Evolutionary conservation across 37 sponge, comb jelly and placozoan species (phyloP).

Genomic region (Halisarca cf. caerulea): DNA sequence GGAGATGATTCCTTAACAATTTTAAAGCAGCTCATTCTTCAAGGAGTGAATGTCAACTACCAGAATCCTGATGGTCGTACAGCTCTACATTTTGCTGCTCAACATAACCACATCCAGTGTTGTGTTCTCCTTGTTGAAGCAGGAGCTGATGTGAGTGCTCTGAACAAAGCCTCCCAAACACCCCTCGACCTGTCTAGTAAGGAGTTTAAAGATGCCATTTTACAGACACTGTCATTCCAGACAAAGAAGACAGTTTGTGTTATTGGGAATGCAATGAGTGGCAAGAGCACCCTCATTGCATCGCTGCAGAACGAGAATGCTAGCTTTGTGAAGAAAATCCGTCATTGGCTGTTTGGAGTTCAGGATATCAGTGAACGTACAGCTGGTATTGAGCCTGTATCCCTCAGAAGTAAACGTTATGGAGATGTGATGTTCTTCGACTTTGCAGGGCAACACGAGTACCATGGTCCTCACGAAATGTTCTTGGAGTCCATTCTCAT

Average conservation of each 20-base stretch:
- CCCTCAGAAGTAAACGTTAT: background rate
- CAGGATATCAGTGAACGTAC: background rate
- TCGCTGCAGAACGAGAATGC: background rate
- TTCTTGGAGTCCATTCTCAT: background rate
- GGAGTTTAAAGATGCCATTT: background rate
- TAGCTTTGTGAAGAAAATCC: background rate
- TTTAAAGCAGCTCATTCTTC: background rate
- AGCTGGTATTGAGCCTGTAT: constrained; percentile 13
- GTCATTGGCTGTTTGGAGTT: background rate
- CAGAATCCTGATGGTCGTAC: background rate
- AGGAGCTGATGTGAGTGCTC: background rate
- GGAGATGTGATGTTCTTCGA: constrained; percentile 21
- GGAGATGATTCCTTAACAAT: background rate
- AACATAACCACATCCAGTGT: constrained; percentile 11
- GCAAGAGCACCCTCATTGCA: constrained; percentile 21
- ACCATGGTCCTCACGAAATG: constrained; percentile 21
- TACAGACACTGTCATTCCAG: background rate
- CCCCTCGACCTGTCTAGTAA: background rate
- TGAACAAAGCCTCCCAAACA: background rate
- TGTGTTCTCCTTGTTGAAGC: constrained; percentile 1
- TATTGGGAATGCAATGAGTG: constrained; percentile 25
- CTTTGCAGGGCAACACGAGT: constrained; percentile 27
- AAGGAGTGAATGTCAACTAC: background rate
- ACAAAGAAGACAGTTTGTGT: background rate
- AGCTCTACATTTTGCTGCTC: constrained; percentile 13